Conservation (phyloP, 2,797 vertebrate species). For the Anableps anableps region DNA sequence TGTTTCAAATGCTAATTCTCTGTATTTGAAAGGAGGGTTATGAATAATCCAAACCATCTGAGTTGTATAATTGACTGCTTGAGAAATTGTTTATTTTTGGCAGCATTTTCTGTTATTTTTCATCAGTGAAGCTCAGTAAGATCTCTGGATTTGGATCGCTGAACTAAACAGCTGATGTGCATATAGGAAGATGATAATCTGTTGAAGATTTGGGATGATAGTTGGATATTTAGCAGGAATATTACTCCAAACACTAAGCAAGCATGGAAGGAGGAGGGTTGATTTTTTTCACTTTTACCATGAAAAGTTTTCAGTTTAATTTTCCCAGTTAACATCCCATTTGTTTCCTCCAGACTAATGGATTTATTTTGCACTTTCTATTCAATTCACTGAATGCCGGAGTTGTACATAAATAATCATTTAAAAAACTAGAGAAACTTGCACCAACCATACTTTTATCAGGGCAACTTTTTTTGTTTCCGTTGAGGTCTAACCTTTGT, state of each 20-base stretch:
- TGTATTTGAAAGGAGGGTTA: conserved; percentile 48
- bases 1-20: conserved; percentile 63
- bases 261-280: neutral
- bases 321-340: neutral
- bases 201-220: neutral
- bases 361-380: neutral
- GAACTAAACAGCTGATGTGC: conserved; percentile 26
- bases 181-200: conserved; percentile 5
- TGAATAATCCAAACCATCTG: conserved; percentile 66
- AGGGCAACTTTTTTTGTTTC: neutral
- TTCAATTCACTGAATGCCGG: neutral
- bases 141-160: conserved; percentile 36
- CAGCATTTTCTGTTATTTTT: conserved; percentile 48
- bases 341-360: neutral
- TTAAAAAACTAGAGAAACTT: neutral
- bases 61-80: conserved; percentile 62
- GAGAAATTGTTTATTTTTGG: conserved; percentile 69
- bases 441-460: neutral
- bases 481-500: neutral
- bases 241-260: neutral
- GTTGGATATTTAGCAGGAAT: neutral
- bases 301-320: neutral
- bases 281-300: neutral
- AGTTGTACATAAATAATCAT: neutral
- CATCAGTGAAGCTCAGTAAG: conserved; percentile 29